Evolutionary conservation across 2,888 invertebrate species (phyloP).

Genomic region (Stenchaetothrips biformis): DNA sequence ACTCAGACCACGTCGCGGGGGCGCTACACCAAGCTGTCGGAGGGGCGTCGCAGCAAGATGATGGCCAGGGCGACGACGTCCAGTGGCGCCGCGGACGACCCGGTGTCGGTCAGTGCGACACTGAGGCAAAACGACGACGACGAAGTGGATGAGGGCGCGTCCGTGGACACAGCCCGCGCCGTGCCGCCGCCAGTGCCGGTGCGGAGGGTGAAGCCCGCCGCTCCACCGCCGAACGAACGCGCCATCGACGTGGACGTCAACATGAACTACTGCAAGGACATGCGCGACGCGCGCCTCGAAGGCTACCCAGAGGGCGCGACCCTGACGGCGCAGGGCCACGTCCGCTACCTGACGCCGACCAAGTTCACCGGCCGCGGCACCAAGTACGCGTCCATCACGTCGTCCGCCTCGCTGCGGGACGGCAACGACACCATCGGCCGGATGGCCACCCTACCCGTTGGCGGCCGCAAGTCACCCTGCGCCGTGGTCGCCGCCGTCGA

Average conservation of each 20-base stretch:
- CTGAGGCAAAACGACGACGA: background rate
- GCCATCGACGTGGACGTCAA: slow-evolving; percentile 17
- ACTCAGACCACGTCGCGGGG: background rate
- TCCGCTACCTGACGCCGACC: slow-evolving; percentile 19
- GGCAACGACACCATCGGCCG: background rate
- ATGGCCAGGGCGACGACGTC: background rate
- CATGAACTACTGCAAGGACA: slow-evolving; percentile 18
- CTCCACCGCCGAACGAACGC: background rate
- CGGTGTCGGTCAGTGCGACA: background rate
- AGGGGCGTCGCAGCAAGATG: background rate
- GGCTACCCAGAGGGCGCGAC: slow-evolving; percentile 14
- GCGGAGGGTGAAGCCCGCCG: background rate
- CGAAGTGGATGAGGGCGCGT: background rate
- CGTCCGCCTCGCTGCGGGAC: background rate
- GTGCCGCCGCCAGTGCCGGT: slow-evolving; percentile 15
- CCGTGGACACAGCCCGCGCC: background rate
- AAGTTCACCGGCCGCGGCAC: slow-evolving; percentile 10
- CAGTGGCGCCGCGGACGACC: slow-evolving; percentile 6
- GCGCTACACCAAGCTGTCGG: slow-evolving; percentile 8
- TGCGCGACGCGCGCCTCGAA: background rate
- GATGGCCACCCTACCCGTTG: background rate
- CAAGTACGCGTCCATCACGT: slow-evolving; percentile 19
- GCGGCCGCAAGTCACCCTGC: background rate
- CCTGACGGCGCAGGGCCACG: slow-evolving; percentile 18
- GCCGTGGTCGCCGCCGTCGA: background rate